These are phyloP conservation scores for Cryptocephalus moraei DNA, from an alignment of 2,888 invertebrate species.

Conservation along the genomic window DNA sequence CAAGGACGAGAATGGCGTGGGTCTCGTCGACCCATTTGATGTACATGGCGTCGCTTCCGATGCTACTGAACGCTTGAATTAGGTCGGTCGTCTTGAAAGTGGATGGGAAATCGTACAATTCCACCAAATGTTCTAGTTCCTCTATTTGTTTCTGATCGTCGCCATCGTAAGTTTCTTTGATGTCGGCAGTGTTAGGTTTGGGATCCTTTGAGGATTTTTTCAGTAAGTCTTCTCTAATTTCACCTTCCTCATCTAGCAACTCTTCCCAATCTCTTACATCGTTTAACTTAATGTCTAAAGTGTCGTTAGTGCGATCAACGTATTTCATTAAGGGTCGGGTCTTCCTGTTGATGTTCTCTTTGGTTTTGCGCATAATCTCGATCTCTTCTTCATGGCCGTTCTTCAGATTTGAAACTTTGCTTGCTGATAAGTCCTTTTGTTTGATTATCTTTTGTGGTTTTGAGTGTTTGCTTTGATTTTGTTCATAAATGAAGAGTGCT, in stretches of 20 bases:
- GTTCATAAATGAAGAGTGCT: too few relatives aligned
- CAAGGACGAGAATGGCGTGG: slow-evolving; percentile 34
- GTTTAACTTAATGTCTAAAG: slow-evolving; percentile 22
- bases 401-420: neutral
- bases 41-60: slow-evolving; percentile 34
- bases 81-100: slow-evolving; percentile 34
- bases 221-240: slow-evolving; percentile 23
- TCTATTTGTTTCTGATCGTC: slow-evolving; percentile 25
- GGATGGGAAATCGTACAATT: slow-evolving; percentile 34
- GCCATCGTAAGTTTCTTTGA: slow-evolving; percentile 26
- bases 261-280: slow-evolving; percentile 35
- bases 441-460: neutral
- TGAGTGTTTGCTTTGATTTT: neutral
- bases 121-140: slow-evolving; percentile 35
- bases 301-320: slow-evolving; percentile 25
- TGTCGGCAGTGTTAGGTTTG: neutral
- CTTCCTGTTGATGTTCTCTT: slow-evolving; percentile 33
- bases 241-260: slow-evolving; percentile 32
- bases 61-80: slow-evolving; percentile 32
- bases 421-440: neutral
- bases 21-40: slow-evolving; percentile 37
- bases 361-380: slow-evolving; percentile 33
- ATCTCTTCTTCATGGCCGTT: slow-evolving; percentile 30
- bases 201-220: neutral
- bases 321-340: slow-evolving; percentile 33